phyloP scores from a whole-genome alignment of 2,797 vertebrate species.

The Argya squamiceps region DNA sequence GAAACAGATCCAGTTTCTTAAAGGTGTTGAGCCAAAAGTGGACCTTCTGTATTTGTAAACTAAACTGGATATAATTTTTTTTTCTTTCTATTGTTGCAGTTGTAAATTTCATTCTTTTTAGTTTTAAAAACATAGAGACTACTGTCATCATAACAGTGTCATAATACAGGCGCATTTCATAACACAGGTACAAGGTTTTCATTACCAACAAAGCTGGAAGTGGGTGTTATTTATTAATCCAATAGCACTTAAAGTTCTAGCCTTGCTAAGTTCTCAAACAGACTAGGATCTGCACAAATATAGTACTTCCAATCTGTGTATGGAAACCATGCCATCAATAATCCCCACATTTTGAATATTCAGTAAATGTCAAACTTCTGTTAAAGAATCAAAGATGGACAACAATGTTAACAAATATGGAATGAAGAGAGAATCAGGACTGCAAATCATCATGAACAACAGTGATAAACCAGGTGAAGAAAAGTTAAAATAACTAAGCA shows the following conservation, averaged over 20 bases:
- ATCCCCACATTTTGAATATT: conserved; percentile 21
- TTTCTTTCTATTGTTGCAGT: not conserved
- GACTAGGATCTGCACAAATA: conserved; percentile 6
- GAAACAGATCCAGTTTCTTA: conserved; percentile 23
- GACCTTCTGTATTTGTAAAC: conserved; percentile 24
- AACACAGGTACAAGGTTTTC: not conserved
- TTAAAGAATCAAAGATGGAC: not conserved
- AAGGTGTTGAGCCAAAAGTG: conserved; percentile 47
- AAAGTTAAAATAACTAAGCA: not conserved
- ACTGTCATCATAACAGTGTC: not conserved
- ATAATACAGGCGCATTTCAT: not conserved
- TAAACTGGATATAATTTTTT: not conserved
- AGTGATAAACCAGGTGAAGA: not conserved
- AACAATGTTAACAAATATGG: not conserved
- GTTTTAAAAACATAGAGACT: not conserved
- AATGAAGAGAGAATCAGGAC: not conserved
- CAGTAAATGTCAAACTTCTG: conserved; percentile 32
- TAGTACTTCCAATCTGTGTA: conserved; percentile 41
- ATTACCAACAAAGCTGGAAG: not conserved
- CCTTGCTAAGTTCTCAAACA: not conserved
- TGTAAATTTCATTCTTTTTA: not conserved
- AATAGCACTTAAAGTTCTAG: not conserved
- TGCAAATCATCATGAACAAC: not conserved
- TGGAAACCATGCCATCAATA: conserved; percentile 42
- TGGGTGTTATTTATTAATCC: conserved; percentile 17